Conservation (phyloP, 2,888 invertebrate species). For the Andrena bicolor region DNA sequence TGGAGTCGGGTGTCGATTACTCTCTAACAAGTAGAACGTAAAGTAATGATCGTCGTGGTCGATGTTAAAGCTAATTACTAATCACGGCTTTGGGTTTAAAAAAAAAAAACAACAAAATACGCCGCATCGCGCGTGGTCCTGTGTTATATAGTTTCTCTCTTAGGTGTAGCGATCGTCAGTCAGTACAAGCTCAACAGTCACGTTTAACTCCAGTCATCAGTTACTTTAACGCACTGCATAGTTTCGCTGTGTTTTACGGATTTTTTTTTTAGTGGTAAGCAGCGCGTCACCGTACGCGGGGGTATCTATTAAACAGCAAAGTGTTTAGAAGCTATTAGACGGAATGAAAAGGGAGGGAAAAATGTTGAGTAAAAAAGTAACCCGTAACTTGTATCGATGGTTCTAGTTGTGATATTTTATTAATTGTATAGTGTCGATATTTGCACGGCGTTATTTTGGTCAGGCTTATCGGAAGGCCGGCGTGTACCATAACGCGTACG, state of each 20-base stretch:
- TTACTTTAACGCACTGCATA: slow-evolving; percentile 42
- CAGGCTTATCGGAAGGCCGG: slow-evolving; percentile 48
- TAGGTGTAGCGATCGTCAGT: slow-evolving; percentile 57
- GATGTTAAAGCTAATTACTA: slow-evolving; percentile 43
- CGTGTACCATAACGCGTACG: slow-evolving; percentile 29
- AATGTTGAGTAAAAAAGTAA: slow-evolving; percentile 49
- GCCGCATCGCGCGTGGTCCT: slow-evolving; percentile 34
- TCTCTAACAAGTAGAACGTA: slow-evolving; percentile 37
- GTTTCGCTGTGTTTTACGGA: slow-evolving; percentile 8
- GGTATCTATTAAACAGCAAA: slow-evolving; percentile 18
- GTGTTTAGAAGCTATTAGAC: slow-evolving; percentile 23
- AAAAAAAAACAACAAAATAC: slow-evolving; percentile 1
- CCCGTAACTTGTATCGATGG: slow-evolving; percentile 81
- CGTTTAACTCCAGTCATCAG: slow-evolving; percentile 62
- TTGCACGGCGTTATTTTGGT: slow-evolving; percentile 62
- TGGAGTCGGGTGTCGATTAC: slow-evolving; percentile 23
- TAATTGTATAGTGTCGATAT: slow-evolving; percentile 77
- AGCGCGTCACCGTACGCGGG: slow-evolving; percentile 17
- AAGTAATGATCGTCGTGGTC: slow-evolving; percentile 18
- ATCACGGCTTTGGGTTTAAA: slow-evolving; percentile 27
- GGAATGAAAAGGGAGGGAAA: neutral
- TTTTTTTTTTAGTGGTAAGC: slow-evolving; percentile 3
- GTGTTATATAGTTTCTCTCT: slow-evolving; percentile 30
- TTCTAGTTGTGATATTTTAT: slow-evolving; percentile 85
- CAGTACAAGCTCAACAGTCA: slow-evolving; percentile 71